Percentiles rank a stretch among this genome's conserved stretches.
Evolutionary conservation across 2,888 invertebrate genomes (phyloP).

Genomic region (Pristionchus entomophagus): DNA sequence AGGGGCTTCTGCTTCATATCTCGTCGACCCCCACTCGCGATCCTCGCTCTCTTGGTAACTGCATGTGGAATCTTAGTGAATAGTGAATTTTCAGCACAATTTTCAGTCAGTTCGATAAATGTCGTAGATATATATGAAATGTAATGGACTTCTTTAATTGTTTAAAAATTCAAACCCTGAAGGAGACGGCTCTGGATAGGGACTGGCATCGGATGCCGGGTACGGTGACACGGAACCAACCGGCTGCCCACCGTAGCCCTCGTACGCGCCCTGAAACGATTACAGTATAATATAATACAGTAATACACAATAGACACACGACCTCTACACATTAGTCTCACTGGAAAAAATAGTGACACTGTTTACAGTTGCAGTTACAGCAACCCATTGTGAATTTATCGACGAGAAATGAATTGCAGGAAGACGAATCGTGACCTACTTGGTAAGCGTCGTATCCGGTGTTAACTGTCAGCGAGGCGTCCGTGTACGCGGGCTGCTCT

Average conservation of each 20-base stretch:
- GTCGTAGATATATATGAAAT: too few species aligned
- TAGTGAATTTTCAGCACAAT: too few species aligned
- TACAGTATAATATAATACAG: background rate
- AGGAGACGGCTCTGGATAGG: slow-evolving; percentile 25
- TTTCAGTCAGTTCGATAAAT: too few species aligned
- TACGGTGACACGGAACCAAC: background rate
- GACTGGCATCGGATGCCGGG: slow-evolving; percentile 42
- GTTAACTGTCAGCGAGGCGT: background rate
- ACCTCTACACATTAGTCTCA: background rate
- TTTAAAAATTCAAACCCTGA: slow-evolving; percentile 25
- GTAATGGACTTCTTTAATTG: too few species aligned
- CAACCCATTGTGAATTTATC: too few species aligned
- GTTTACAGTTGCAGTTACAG: too few species aligned
- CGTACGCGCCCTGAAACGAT: slow-evolving; percentile 32
- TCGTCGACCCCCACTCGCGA: background rate
- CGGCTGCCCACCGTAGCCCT: slow-evolving; percentile 44
- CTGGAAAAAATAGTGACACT: background rate
- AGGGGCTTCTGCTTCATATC: background rate
- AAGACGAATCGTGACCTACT: too few species aligned
- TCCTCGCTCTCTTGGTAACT: background rate
- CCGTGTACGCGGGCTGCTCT: background rate
- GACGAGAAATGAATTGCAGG: too few species aligned
- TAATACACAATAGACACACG: background rate
- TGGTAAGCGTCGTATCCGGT: slow-evolving; percentile 28
- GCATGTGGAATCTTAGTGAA: too few species aligned